Evolutionary conservation across 2,888 invertebrate species (phyloP).

Genomic region (Alloscopus bannaensis): DNA sequence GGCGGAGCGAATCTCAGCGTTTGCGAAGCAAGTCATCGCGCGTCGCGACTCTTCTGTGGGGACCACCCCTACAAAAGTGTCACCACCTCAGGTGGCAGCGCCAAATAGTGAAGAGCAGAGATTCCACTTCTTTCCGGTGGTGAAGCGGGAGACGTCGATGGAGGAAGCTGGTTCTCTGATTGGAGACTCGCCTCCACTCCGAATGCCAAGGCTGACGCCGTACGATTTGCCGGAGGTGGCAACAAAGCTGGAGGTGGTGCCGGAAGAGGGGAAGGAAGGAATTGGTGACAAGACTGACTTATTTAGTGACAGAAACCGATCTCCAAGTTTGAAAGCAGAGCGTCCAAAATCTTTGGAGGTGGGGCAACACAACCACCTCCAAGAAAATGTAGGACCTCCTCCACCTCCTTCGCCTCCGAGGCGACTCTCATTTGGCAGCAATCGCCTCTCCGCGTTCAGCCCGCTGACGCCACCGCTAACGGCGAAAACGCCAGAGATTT

Average conservation of each 20-base stretch:
- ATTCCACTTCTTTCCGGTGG: slow-evolving; percentile 1
- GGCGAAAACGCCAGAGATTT: slow-evolving; percentile 14
- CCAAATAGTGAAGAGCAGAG: no score
- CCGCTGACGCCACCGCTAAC: slow-evolving; percentile 58
- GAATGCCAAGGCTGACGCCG: slow-evolving; percentile 50
- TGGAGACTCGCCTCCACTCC: slow-evolving; percentile 20
- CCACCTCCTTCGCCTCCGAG: not conserved
- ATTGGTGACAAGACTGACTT: not conserved
- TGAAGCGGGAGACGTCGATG: not conserved
- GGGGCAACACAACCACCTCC: not conserved
- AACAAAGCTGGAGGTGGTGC: slow-evolving; percentile 25
- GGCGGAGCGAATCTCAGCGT: slow-evolving; percentile 50
- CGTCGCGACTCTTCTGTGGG: slow-evolving; percentile 39
- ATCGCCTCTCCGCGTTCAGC: slow-evolving; percentile 28
- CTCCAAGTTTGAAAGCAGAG: not conserved
- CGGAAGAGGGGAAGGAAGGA: slow-evolving; percentile 14
- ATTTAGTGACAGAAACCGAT: not conserved
- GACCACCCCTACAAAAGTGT: slow-evolving; percentile 34
- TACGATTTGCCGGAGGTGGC: slow-evolving; percentile 15
- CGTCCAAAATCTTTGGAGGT: not conserved
- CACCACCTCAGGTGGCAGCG: no score
- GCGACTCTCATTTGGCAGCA: not conserved
- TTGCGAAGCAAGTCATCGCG: slow-evolving; percentile 57
- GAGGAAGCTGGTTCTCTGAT: not conserved
- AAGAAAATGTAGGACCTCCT: not conserved